Conservation (phyloP, 2,888 invertebrate species). For the Sialis fuliginosa region DNA sequence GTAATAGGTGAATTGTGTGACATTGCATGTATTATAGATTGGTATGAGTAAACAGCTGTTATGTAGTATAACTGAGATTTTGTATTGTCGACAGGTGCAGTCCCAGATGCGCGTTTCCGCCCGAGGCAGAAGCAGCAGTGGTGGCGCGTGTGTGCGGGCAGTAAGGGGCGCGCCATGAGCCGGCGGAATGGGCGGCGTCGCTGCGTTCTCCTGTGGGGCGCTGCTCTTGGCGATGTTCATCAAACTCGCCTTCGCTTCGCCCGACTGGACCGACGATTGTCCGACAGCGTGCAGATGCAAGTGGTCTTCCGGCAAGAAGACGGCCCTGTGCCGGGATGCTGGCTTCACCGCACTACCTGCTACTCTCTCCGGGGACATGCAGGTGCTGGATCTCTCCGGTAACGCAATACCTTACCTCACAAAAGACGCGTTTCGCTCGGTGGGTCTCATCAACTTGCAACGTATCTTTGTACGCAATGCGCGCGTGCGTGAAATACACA, state of each 20-base stretch:
- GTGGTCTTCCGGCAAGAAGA: slow-evolving; percentile 84
- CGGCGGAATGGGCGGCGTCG: too few species aligned
- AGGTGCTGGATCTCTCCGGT: slow-evolving; percentile 69
- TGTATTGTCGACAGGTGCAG: too few species aligned
- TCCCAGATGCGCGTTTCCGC: too few species aligned
- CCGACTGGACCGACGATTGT: slow-evolving; percentile 82
- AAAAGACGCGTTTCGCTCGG: slow-evolving; percentile 59
- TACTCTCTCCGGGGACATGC: slow-evolving; percentile 54
- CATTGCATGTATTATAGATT: too few species aligned
- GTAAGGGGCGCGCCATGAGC: too few species aligned
- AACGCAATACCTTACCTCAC: slow-evolving; percentile 60
- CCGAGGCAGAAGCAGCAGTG: too few species aligned
- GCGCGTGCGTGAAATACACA: slow-evolving; percentile 55
- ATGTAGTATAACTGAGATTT: too few species aligned
- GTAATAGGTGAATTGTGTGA: too few species aligned
- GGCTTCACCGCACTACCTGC: slow-evolving; percentile 63
- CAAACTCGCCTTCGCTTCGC: slow-evolving; percentile 19
- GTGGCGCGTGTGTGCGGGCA: too few species aligned
- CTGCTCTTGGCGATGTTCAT: too few species aligned
- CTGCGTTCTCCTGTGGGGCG: too few species aligned
- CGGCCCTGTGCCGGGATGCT: slow-evolving; percentile 67
- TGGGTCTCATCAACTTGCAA: slow-evolving; percentile 69
- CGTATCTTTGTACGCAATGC: slow-evolving; percentile 62
- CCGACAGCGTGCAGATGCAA: slow-evolving; percentile 76
- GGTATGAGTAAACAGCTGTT: too few species aligned